Evolutionary conservation across 2,797 vertebrate genomes (phyloP).

Genomic region (Cygnus olor): DNA sequence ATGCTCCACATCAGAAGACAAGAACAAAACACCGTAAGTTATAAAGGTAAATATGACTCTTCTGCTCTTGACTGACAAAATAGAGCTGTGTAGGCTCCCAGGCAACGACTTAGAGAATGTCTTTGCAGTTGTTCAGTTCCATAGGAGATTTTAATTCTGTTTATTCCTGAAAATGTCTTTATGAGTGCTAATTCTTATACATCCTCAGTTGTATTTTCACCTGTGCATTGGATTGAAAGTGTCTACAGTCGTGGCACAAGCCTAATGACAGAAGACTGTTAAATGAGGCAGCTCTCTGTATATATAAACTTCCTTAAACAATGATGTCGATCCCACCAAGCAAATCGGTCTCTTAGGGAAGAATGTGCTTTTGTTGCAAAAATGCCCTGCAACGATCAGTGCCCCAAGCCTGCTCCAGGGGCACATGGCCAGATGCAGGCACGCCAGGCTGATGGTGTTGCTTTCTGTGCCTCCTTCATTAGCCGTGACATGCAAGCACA

Average conservation of each 20-base stretch:
- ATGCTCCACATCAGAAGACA: neutral
- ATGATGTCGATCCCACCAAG: neutral
- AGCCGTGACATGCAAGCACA: neutral
- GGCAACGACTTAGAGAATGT: neutral
- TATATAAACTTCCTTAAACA: constrained; percentile 1
- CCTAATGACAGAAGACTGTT: neutral
- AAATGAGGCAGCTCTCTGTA: neutral
- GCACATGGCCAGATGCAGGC: neutral
- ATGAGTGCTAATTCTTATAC: neutral
- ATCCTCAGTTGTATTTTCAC: neutral
- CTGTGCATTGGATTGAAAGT: neutral
- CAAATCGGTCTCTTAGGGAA: neutral
- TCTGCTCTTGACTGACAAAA: neutral
- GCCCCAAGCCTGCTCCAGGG: neutral
- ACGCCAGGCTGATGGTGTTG: neutral
- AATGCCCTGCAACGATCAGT: neutral
- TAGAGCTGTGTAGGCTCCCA: neutral
- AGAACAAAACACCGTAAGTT: neutral
- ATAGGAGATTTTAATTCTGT: neutral
- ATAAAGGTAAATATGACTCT: neutral
- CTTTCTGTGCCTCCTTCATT: neutral
- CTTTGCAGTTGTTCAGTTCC: neutral
- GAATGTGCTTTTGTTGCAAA: neutral
- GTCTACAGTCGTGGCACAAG: neutral
- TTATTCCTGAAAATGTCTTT: neutral